phyloP scores from a whole-genome alignment of 2,113 vertebrate genomes.

The Dromaius novaehollandiae region DNA sequence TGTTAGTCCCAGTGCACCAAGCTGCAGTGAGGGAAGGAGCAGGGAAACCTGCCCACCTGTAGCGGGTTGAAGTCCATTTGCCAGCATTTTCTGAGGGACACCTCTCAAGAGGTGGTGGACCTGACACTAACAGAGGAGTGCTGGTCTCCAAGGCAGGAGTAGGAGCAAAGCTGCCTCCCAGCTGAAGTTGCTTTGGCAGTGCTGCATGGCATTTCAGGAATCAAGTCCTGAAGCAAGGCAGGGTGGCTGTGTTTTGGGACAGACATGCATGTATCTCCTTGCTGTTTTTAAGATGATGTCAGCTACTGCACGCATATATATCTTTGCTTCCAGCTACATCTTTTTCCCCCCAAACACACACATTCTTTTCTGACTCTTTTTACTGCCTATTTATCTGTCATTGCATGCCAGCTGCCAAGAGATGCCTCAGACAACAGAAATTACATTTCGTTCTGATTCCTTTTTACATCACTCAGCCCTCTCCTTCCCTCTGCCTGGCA shows the following conservation, averaged over 20 bases:
- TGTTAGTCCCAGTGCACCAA: background rate
- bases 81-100: background rate
- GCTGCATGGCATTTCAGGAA: background rate
- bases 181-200: background rate
- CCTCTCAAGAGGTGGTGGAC: background rate
- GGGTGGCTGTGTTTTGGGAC: background rate
- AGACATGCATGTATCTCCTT: fast-evolving
- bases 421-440: background rate
- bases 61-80: background rate
- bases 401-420: background rate
- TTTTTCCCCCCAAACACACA: background rate
- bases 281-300: background rate
- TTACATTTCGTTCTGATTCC: background rate
- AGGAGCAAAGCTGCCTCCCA: background rate
- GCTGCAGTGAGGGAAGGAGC: background rate
- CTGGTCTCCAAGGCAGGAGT: background rate
- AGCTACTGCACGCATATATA: background rate
- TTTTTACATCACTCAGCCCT: background rate
- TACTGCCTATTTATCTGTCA: background rate
- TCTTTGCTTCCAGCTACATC: background rate
- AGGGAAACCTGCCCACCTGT: fast-evolving
- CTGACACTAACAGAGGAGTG: background rate
- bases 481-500: background rate
- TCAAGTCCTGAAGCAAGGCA: background rate
- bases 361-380: background rate